Percentiles rank a stretch among this genome's conserved stretches.
Evolutionary conservation across 2,888 invertebrate genomes (phyloP).

Genomic region (Platypus cylindrus): DNA sequence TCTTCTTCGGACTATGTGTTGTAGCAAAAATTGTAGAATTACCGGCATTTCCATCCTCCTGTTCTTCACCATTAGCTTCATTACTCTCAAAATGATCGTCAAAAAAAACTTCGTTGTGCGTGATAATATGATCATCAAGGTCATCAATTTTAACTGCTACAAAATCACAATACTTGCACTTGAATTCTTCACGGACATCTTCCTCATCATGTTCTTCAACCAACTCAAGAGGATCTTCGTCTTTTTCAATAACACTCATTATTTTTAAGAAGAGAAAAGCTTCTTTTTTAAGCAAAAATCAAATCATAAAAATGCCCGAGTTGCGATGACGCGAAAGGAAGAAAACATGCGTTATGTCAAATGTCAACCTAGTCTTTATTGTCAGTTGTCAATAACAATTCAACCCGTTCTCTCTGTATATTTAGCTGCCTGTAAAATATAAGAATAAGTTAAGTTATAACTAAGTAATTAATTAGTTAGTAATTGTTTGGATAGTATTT

Average conservation of each 20-base stretch:
- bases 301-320: background rate
- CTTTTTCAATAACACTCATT: constrained; percentile 5
- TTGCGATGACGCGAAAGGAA: constrained; percentile 1
- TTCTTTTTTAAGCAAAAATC: background rate
- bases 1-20: too few relatives aligned
- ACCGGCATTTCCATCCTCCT: background rate
- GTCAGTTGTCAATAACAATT: too few relatives aligned
- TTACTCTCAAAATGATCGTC: constrained; percentile 6
- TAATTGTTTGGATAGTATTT: too few relatives aligned
- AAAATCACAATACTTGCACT: constrained; percentile 17
- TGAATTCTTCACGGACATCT: constrained; percentile 9
- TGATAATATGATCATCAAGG: constrained; percentile 18
- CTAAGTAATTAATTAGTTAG: too few relatives aligned
- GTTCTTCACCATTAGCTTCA: background rate
- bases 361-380: too few relatives aligned
- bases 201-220: constrained; percentile 7
- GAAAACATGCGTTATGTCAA: too few relatives aligned
- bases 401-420: too few relatives aligned
- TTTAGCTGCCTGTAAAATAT: too few relatives aligned
- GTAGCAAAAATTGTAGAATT: background rate
- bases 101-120: constrained; percentile 14
- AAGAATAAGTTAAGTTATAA: too few relatives aligned
- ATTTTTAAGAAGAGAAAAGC: constrained; percentile 6
- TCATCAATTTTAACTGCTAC: constrained; percentile 17
- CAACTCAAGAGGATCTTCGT: background rate